These are phyloP conservation scores for Carcinoscorpius rotundicauda DNA, from an alignment of 1,140 invertebrate species.

Conservation along the genomic window DNA sequence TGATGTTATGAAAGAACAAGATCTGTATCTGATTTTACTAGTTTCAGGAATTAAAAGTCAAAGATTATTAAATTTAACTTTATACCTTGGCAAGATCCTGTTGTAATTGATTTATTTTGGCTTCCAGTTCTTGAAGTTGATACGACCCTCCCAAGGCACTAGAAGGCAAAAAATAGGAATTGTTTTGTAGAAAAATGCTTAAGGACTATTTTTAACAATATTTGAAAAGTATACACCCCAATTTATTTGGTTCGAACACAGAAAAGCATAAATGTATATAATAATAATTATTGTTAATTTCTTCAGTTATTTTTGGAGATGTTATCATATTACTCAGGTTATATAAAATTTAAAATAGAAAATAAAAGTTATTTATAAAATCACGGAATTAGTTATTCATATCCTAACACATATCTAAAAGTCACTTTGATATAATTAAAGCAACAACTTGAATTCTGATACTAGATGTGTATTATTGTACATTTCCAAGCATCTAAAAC, in stretches of 20 bases:
- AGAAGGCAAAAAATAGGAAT: background rate
- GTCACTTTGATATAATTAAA: too few species aligned
- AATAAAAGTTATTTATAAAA: too few species aligned
- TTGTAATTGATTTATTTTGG: slow-evolving; percentile 27
- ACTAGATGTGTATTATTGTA: too few species aligned
- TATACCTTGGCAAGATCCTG: slow-evolving; percentile 31
- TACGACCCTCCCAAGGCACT: background rate
- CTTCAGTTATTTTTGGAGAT: background rate
- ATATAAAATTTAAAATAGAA: too few species aligned
- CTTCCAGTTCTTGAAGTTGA: slow-evolving; percentile 29
- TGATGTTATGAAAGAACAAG: too few species aligned
- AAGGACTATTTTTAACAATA: background rate
- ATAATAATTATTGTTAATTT: background rate
- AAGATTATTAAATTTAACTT: slow-evolving; percentile 7
- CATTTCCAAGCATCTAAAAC: too few species aligned
- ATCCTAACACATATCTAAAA: too few species aligned
- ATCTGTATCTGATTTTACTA: too few species aligned
- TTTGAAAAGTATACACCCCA: background rate
- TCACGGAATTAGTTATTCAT: too few species aligned
- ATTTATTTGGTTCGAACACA: background rate
- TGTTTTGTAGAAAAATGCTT: slow-evolving; percentile 1
- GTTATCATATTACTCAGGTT: too few species aligned
- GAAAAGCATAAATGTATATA: background rate
- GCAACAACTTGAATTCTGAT: too few species aligned
- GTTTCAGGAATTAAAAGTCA: too few species aligned